Evolutionary conservation across 1,140 invertebrate species (phyloP), one percentile per base, ranked within the genome.

Genomic region (Anthonomus grandis): DNA sequence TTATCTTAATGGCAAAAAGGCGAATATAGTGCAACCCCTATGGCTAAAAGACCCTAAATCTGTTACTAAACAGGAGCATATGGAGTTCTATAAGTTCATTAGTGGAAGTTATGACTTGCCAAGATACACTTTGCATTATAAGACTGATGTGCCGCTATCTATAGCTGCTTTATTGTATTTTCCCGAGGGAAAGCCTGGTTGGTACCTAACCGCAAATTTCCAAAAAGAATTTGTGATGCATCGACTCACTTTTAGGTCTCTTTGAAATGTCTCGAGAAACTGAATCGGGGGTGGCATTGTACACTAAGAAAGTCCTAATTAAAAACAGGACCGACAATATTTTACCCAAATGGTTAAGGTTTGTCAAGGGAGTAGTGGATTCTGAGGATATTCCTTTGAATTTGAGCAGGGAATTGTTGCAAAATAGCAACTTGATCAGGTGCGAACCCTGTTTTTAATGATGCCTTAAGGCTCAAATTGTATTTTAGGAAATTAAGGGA

Each of bases 341-440:
- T 59, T 75, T 98, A 57, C 95, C 95, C 1, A 93, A 94, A 71
- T 98, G 93, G 93, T 76, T 97, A 39, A 76, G 94, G 65, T 98
- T 97, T 75, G 76, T 97, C 1, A 96, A 92, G 87, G 91, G 95
- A 71, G 94, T 98, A 19, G 92, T 98, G 6, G 95, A 98, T 77
- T 96, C 92, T 4, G 95, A 98, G 80, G 95, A 98, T 70, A 97
- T 98, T 79, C 96, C 95, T 8, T 78, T 98, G 15, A 98, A 98
- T 83, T 79, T 98, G 36, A 97, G 93, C 68, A 79, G 96, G 70
- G 96, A 98, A 75, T 77, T 98, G 34, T 77, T 98, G 12, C 96
- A 98, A 76, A 95, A 97, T 68, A 94, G 91, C 72, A 81, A 84
- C 19, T 78, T 98, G 1, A 96, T 98, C 54, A 82, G 83, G 89